A percentile compares a stretch with the other conserved stretches of the same genome.
Conservation (phyloP, 2,797 vertebrate genomes). For the Ptychobarbus kaznakovi region DNA sequence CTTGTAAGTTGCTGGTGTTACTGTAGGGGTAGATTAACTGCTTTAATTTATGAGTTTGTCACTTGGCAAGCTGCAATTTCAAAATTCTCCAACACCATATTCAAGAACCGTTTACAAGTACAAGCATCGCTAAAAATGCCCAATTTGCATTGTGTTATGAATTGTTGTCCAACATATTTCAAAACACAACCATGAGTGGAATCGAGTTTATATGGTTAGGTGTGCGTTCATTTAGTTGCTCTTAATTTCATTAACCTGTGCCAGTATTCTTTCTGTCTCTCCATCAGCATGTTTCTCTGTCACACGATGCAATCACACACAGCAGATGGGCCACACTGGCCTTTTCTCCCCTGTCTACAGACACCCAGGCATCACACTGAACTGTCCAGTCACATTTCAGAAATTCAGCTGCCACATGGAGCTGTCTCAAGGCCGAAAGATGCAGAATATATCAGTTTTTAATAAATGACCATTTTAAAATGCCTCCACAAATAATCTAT, state of each 20-base stretch:
- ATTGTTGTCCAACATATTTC: background rate
- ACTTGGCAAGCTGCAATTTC: background rate
- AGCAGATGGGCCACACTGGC: slow-evolving; percentile 50
- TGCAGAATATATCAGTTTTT: background rate
- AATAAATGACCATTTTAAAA: background rate
- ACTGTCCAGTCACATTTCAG: slow-evolving; percentile 42
- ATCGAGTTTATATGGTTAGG: background rate
- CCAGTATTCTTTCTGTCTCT: background rate
- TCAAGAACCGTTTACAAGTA: background rate
- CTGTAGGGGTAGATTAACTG: background rate
- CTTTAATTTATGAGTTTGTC: slow-evolving; percentile 6
- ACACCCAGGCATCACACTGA: slow-evolving; percentile 22
- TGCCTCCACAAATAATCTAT: background rate
- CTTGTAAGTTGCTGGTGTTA: background rate
- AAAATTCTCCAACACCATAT: background rate
- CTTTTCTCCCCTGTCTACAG: slow-evolving; percentile 23
- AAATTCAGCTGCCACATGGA: slow-evolving; percentile 24
- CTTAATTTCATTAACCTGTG: background rate
- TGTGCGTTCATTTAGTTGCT: background rate
- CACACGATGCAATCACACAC: slow-evolving; percentile 25
- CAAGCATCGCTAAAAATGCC: background rate
- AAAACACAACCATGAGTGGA: background rate
- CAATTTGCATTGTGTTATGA: background rate
- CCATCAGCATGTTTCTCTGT: slow-evolving; percentile 21
- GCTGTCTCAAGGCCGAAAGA: slow-evolving; percentile 4